Percentiles rank a stretch among this genome's conserved stretches.
Evolutionary conservation across 2,888 invertebrate species (phyloP).

Genomic region (Stictocephala bisonia): DNA sequence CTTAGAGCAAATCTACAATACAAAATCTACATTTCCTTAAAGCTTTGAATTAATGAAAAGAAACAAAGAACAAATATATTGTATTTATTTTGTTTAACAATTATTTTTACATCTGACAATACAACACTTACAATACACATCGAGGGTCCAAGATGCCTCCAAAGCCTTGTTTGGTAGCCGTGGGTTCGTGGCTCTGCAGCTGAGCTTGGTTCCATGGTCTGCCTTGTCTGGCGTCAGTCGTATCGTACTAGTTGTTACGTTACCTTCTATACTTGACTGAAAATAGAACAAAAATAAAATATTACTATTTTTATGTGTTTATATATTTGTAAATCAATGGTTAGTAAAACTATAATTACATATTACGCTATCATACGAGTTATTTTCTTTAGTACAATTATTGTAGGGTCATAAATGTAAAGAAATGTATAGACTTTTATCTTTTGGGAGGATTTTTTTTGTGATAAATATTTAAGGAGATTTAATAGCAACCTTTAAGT

Average conservation of each 20-base stretch:
- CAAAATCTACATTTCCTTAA: too few species aligned
- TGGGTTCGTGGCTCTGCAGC: conserved; percentile 82
- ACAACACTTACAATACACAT: conserved; percentile 90
- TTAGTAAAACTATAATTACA: not conserved
- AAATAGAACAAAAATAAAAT: conserved; percentile 58
- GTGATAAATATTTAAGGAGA: not conserved
- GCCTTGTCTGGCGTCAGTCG: conserved; percentile 82
- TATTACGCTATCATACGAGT: conserved; percentile 59
- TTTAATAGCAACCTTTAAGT: not conserved
- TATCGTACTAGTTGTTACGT: conserved; percentile 81
- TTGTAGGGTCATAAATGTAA: too few species aligned
- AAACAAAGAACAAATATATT: too few species aligned
- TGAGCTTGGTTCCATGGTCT: conserved; percentile 81
- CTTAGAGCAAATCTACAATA: too few species aligned
- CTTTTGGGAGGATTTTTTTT: conserved; percentile 69
- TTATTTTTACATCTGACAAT: too few species aligned
- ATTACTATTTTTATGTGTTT: not conserved
- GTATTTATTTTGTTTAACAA: too few species aligned
- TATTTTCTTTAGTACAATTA: too few species aligned
- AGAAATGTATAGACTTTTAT: too few species aligned
- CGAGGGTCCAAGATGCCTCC: conserved; percentile 84
- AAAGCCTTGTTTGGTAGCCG: conserved; percentile 79
- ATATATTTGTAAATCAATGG: not conserved
- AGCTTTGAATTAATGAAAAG: too few species aligned
- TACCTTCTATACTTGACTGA: conserved; percentile 75